Base-by-base conservation (phyloP, 2,888 invertebrate genomes). In the Plagodis pulveraria region DNA sequence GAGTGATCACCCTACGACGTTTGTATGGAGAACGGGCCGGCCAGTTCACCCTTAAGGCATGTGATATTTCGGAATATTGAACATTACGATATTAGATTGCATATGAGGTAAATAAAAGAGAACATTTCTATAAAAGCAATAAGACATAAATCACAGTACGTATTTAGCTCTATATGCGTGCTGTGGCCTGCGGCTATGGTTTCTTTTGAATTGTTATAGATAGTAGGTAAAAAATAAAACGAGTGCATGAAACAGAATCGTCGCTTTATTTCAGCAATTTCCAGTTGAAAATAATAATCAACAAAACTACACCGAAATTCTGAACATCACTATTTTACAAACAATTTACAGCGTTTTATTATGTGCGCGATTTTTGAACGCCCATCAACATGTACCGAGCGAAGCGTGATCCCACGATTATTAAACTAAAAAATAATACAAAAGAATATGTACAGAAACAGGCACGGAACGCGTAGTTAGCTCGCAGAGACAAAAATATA, bases 211-310 rank as follows among this genome's bases (percentile, higher is more conserved):
- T n/a, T 41, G 42, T 12, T 43, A 48, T 47, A 51, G 32, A 54
- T 47, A 32, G 48, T 54, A 59, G 48, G 79, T 8, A 1, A 7
- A 36, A 6, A 89, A 87, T 86, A 72, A 90, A 89, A 91, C 82
- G 70, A 80, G 63, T 52, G 44, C 50, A 72, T 84, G 81, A 89
- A 92, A 92, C 91, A 92, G 89, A 91, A 91, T 91, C 72, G 72
- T 89, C 90, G 89, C 87, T 92, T 91, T 92, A 91, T 87, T 61
- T 91, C 85, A 89, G 89, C 90, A 91, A 87, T 86, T 86, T 87
- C 84, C 84, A 79, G 87, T 90, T 89, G 87, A 89, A 90, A 89
- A 87, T 87, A 87, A 86, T 81, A 86, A 87, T 86, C 88, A 90
- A 91, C 89, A 88, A 85, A 89, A 87, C 86, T 90, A 89, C 87